Conservation (phyloP, 2,113 vertebrate genomes). For the Crotalus horridus region DNA sequence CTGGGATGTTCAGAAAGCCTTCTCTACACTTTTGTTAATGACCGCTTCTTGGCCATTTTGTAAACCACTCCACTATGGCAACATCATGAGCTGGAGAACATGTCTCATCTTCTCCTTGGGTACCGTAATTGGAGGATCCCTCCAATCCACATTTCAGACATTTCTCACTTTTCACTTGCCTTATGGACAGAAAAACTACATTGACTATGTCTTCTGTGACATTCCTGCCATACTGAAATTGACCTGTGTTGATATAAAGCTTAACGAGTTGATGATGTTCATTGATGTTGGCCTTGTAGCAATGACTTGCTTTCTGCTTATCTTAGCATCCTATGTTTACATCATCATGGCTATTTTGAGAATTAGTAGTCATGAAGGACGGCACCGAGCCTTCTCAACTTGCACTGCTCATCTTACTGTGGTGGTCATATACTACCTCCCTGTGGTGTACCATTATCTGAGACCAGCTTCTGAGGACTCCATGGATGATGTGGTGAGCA, state of each 20-base stretch:
- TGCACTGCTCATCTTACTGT: conserved; percentile 56
- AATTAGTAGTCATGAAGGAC: conserved; percentile 37
- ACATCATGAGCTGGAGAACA: conserved; percentile 47
- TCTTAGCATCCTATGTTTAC: conserved; percentile 58
- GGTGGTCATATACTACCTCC: conserved; percentile 52
- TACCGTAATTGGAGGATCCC: conserved; percentile 55
- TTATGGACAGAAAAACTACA: conserved; percentile 52
- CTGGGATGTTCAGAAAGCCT: conserved; percentile 64
- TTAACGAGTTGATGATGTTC: conserved; percentile 61
- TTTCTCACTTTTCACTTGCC: conserved; percentile 55
- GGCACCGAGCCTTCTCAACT: conserved; percentile 52
- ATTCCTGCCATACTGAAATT: conserved; percentile 55
- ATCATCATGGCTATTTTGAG: conserved; percentile 49
- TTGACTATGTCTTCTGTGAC: conserved; percentile 64
- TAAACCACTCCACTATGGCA: conserved; percentile 58
- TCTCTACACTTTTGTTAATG: conserved; percentile 62
- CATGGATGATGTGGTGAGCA: conserved; percentile 40
- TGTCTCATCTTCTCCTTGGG: conserved; percentile 55
- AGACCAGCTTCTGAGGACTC: conserved; percentile 41
- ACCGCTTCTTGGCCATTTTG: conserved; percentile 64
- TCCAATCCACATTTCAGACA: conserved; percentile 63
- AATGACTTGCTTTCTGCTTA: conserved; percentile 58
- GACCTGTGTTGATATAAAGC: conserved; percentile 50
- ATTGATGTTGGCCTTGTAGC: conserved; percentile 61
- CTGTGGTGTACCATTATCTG: conserved; percentile 55